Evolutionary conservation across 2,113 vertebrate genomes (phyloP).

Genomic region (Ellobius talpinus): DNA sequence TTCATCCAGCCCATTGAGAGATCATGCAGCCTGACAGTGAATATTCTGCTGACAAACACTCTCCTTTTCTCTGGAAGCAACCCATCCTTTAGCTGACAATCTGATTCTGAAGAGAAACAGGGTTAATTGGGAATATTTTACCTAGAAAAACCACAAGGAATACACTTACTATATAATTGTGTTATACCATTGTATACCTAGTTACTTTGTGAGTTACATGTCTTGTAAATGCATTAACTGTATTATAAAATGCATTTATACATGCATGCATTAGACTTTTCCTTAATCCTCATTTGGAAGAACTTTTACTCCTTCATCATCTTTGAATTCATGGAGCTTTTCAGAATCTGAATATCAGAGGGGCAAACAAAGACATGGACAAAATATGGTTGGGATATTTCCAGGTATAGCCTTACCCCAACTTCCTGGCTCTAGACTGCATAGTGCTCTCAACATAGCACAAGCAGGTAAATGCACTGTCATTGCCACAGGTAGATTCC

Average conservation of each 20-base stretch:
- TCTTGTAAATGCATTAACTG: background rate
- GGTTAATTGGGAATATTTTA: conserved; percentile 38
- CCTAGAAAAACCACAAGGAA: background rate
- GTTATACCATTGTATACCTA: conserved; percentile 16
- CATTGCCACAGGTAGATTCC: background rate
- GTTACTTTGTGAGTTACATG: background rate
- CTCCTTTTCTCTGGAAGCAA: background rate
- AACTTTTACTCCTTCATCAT: background rate
- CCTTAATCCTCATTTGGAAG: background rate
- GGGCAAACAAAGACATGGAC: background rate
- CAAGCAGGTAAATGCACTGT: background rate
- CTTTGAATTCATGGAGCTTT: background rate
- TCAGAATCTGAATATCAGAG: background rate
- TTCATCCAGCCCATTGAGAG: background rate
- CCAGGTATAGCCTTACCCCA: accelerated
- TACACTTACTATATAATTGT: background rate
- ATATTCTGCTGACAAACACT: background rate
- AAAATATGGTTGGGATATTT: background rate
- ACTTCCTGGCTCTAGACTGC: background rate
- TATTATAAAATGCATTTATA: background rate
- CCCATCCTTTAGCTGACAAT: background rate
- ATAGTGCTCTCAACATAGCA: background rate
- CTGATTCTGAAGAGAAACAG: background rate
- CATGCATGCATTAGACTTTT: background rate
- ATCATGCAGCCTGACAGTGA: background rate